Evolutionary conservation across 2,888 invertebrate species (phyloP), one percentile per base, ranked within the genome.

Genomic region (Glaucopsyche alexis): DNA sequence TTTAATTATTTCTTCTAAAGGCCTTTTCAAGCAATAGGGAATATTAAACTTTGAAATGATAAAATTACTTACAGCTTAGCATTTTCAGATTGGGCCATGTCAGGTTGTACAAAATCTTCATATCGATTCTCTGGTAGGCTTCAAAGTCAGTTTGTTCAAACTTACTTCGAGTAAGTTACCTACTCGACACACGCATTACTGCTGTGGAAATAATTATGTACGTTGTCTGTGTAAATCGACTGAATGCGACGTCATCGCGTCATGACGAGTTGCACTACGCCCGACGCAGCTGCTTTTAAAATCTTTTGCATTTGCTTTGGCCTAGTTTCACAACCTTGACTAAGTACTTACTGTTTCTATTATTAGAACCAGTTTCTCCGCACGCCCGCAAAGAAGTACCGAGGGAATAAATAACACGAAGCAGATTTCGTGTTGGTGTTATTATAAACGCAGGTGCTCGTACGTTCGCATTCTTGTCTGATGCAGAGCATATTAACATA

Each of bases 281-380:
- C 75, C 76, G 75, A 75, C 75, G 74, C 74, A 77, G 78, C 76
- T 76, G 77, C 67, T 77, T 79, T 77, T 75, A 78, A 79, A 80
- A 82, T 81, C 78, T 87, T 85, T 83, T 82, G 83, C 83, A 83
- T 85, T 87, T 60, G 60, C 60, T 60, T 29, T 85, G 89, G 80
- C 90, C 90, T 84, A 89, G 89, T 87, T 90, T 83, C 82, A 77
- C 84, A 88, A 88, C 90, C 91, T 90, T 90, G 90, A 87, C 81
- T 83, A 83, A 81, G 84, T 86, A 87, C 86, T 82, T 79, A 80
- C 79, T 81, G 85, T 82, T 85, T 86, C 87, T 89, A 89, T 85
- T 88, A 87, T 87, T 88, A 83, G 80, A 84, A 83, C 82, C 83
- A 81, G 83, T 83, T 85, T 85, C 84, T 84, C 85, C 84, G 83